Evolutionary conservation across 2,888 invertebrate species (phyloP), one percentile per base, ranked within the genome.

Genomic region (Drosophila robusta): DNA sequence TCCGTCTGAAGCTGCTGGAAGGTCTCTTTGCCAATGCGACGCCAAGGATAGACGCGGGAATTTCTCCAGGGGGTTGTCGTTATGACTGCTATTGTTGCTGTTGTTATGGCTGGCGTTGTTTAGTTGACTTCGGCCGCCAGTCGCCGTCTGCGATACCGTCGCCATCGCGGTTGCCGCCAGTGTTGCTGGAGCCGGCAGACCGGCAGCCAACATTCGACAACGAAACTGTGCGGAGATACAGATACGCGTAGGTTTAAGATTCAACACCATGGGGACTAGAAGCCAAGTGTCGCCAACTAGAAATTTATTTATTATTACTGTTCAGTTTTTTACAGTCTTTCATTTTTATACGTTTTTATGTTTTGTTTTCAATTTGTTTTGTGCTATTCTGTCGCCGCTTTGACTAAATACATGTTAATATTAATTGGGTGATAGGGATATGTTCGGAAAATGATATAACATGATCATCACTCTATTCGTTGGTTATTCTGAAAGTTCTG

Each of bases 221-320:
- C 86, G 62, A 78, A 78, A 47, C 76, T 79, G 71, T 57, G 80
- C 62, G 63, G 68, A 65, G 57, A 77, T 60, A 70, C 56, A 68
- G 50, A 64, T 58, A 60, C 69, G 60, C 68, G 82, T 80, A 84
- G 86, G 81, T 87, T 89, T 89, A 76, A 79, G 78, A 82, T 83
- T 90, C 82, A 84, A 89, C 88, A 89, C 89, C 90, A 86, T 79
- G 79, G 87, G 86, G 88, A 80, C 90, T 78, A 88, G 87, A 85
- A 89, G 81, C 77, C 78, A 88, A 90, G 89, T 90, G 90, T 90
- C 91, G 90, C 91, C 90, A 90, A 78, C 72, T 78, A 81, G 66
- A 76, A 86, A 86, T 78, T 80, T 73, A 84, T 89, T 74, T 87
- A 74, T 68, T 78, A 76, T 61, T 61, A 69, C 62, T 66, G 60